phyloP scores from a whole-genome alignment of 2,113 vertebrate genomes.

The Piliocolobus tephrosceles region DNA sequence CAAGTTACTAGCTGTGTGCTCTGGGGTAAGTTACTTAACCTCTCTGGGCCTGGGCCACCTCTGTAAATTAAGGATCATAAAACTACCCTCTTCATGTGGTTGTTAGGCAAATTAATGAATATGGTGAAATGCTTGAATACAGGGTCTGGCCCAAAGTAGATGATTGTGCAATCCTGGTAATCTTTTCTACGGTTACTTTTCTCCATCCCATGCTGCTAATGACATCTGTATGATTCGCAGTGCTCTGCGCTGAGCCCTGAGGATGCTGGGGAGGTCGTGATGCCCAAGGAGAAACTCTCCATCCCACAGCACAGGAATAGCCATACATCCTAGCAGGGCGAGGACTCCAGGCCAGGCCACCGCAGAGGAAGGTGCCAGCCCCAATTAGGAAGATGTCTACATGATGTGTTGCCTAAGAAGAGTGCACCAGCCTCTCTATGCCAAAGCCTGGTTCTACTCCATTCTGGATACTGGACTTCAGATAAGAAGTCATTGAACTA shows the following conservation, averaged over 20 bases:
- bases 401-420: accelerated
- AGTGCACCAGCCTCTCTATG: no score
- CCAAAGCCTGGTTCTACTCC: neutral
- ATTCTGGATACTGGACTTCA: neutral
- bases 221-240: accelerated
- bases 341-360: neutral
- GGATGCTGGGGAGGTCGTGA: neutral
- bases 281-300: neutral
- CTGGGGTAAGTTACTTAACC: neutral
- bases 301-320: neutral
- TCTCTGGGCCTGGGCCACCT: neutral
- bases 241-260: neutral
- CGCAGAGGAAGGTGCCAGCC: neutral
- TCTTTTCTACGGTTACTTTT: accelerated
- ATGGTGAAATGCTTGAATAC: no score
- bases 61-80: neutral
- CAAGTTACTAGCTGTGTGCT: neutral
- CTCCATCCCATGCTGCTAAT: accelerated
- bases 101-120: neutral
- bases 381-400: accelerated
- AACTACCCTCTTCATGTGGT: neutral
- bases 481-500: neutral
- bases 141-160: neutral
- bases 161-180: accelerated
- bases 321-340: accelerated